These are phyloP conservation scores for Apteryx mantelli DNA, from an alignment of 2,113 vertebrate genomes.

Conservation along the genomic window DNA sequence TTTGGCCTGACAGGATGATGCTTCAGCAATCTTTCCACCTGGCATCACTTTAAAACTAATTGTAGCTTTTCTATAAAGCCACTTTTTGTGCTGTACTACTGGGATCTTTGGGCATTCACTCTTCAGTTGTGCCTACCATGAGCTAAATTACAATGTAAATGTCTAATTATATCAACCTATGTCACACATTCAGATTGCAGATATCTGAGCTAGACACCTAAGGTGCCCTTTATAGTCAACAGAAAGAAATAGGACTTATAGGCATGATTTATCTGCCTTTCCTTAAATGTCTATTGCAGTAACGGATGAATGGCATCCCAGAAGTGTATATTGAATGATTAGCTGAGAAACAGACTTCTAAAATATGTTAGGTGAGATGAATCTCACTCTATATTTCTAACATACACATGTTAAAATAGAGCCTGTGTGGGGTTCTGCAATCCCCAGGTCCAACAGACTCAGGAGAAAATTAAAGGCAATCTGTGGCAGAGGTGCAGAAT, in stretches of 20 bases:
- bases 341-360: not conserved
- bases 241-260: not conserved
- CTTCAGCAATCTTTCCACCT: not conserved
- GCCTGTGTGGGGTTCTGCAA: not conserved
- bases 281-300: not conserved
- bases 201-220: not conserved
- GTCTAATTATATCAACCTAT: not conserved
- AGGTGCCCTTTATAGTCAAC: not conserved
- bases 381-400: not conserved
- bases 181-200: not conserved
- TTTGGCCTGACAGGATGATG: not conserved
- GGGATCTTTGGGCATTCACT: not conserved
- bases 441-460: not conserved
- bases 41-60: not conserved
- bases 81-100: not conserved
- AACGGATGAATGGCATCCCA: not conserved
- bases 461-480: not conserved
- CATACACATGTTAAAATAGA: not conserved
- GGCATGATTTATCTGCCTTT: not conserved
- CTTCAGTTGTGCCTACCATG: not conserved
- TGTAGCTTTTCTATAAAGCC: not conserved
- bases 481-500: not conserved
- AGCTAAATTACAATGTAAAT: not conserved
- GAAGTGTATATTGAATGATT: not conserved
- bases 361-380: not conserved